Conservation (phyloP, 2,113 vertebrate genomes). For the Petromus typicus region DNA sequence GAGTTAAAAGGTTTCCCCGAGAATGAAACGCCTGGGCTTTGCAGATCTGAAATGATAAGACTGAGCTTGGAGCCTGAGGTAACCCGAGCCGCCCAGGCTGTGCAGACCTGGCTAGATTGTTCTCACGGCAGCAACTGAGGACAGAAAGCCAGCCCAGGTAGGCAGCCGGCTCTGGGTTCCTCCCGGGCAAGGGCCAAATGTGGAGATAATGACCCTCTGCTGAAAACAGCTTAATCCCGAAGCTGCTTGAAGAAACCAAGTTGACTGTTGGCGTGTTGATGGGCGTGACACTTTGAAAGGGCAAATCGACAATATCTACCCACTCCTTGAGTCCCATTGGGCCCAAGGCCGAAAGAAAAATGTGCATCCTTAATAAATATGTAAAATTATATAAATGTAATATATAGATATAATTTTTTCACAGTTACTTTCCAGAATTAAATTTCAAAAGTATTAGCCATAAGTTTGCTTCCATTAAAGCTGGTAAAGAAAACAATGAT, state of each 20-base stretch:
- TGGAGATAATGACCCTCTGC: constrained; percentile 16
- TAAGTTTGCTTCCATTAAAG: background rate
- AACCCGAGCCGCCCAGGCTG: constrained; percentile 62
- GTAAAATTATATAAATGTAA: background rate
- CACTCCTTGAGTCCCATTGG: background rate
- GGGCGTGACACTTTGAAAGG: background rate
- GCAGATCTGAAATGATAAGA: constrained; percentile 71
- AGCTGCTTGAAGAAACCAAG: background rate
- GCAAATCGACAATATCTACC: background rate
- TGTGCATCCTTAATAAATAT: background rate
- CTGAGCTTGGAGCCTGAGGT: constrained; percentile 4
- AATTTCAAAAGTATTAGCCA: background rate
- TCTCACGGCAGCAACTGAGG: background rate
- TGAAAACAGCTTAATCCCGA: background rate
- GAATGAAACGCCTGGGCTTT: background rate
- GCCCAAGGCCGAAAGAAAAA: background rate
- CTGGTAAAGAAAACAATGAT: background rate
- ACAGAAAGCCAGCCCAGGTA: background rate
- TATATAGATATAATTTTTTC: background rate
- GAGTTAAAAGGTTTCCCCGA: constrained; percentile 60
- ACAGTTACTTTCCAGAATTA: background rate
- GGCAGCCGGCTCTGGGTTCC: background rate
- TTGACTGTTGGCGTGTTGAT: background rate
- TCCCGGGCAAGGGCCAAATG: background rate
- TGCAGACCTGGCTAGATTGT: background rate